Percentiles rank a stretch among this genome's conserved stretches.
These are phyloP conservation scores for Cherax quadricarinatus DNA, from an alignment of 1,140 invertebrate genomes.

Conservation along the genomic window DNA sequence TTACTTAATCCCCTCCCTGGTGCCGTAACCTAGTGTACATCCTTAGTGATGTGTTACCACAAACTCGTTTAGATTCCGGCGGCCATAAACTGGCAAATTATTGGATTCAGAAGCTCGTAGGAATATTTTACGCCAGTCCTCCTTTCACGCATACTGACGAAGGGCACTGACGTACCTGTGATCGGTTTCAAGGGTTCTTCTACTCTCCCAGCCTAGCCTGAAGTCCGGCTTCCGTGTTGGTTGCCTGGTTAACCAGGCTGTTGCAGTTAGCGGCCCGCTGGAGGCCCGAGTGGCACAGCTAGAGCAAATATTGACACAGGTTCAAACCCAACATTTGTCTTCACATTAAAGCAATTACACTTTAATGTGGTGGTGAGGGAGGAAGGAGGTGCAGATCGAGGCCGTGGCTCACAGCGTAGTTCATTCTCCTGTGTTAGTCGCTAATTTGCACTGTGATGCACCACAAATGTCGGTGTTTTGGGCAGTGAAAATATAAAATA, in stretches of 20 bases:
- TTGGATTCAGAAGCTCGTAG: conserved; percentile 18
- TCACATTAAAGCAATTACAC: conserved; percentile 51
- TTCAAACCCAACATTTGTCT: conserved; percentile 45
- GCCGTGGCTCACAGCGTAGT: background rate
- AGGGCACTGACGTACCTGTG: too few species aligned
- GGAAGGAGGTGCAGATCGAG: background rate
- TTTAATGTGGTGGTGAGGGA: conserved; percentile 28
- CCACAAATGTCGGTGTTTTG: too few species aligned
- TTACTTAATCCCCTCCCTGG: too few species aligned
- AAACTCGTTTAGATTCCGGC: conserved; percentile 49
- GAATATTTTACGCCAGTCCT: conserved; percentile 44
- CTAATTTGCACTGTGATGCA: too few species aligned
- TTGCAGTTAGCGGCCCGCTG: background rate
- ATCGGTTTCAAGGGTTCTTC: too few species aligned
- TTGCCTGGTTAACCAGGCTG: background rate
- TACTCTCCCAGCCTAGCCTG: too few species aligned
- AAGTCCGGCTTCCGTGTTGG: too few species aligned
- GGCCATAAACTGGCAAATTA: conserved; percentile 41
- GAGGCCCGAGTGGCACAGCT: conserved; percentile 5
- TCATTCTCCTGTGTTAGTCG: too few species aligned
- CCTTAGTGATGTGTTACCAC: conserved; percentile 36
- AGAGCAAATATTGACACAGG: conserved; percentile 55
- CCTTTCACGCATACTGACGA: background rate
- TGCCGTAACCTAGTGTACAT: background rate
- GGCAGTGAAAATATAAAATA: too few species aligned